Conservation (phyloP, 2,113 vertebrate genomes). For the Micronycteris hirsuta region DNA sequence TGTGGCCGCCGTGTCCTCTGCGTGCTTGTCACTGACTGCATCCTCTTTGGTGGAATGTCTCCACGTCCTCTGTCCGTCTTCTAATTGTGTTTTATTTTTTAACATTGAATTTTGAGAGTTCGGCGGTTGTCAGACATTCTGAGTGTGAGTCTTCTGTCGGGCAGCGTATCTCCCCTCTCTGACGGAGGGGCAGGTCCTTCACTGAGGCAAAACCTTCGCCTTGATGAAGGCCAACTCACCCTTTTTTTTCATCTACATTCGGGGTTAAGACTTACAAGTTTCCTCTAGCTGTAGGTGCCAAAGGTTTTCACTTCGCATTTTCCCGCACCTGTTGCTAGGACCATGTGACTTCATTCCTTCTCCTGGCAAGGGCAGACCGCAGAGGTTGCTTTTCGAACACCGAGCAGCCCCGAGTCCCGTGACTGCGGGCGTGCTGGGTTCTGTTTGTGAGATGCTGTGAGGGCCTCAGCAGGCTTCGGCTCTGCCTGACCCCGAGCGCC, state of each 20-base stretch:
- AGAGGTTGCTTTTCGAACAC: neutral
- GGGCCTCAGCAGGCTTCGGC: neutral
- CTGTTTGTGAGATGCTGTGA: too few species aligned
- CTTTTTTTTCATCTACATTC: neutral
- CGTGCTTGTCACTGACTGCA: neutral
- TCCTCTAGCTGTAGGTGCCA: neutral
- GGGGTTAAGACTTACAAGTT: neutral
- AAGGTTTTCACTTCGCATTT: too few species aligned
- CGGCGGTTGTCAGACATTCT: fast-evolving
- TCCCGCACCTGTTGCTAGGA: fast-evolving
- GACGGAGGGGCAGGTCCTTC: neutral
- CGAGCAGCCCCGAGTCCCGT: fast-evolving
- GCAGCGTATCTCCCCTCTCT: neutral
- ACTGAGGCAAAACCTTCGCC: neutral
- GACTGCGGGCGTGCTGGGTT: fast-evolving
- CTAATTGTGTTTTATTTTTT: neutral
- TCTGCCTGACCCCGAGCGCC: fast-evolving
- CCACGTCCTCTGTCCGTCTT: neutral
- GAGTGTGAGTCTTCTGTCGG: neutral
- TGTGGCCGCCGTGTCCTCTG: too few species aligned
- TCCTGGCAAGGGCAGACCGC: neutral
- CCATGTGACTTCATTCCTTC: neutral
- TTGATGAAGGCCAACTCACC: neutral
- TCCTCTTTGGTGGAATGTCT: neutral
- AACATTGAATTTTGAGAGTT: neutral